phyloP scores from a whole-genome alignment of 2,888 invertebrate genomes.

The Harpalus rufipes region DNA sequence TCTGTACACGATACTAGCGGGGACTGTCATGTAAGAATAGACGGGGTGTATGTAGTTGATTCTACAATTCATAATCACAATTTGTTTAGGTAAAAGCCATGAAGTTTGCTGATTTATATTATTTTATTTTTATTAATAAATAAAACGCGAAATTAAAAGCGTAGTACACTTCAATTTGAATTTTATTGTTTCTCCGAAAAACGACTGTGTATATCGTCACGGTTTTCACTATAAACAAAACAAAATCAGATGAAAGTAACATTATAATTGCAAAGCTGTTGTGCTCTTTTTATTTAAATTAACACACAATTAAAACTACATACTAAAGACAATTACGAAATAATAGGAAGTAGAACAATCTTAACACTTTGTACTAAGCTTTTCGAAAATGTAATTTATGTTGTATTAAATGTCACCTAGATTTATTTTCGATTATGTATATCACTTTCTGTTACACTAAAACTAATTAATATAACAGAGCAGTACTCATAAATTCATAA shows the following conservation, averaged over 20 bases:
- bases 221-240: constrained; percentile 19
- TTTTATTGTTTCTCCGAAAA: constrained; percentile 21
- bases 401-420: constrained; percentile 5
- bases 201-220: constrained; percentile 10
- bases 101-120: too few relatives aligned
- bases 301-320: constrained; percentile 32
- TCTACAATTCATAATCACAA: too few relatives aligned
- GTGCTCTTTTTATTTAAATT: constrained; percentile 17
- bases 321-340: constrained; percentile 18
- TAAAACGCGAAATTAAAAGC: not conserved
- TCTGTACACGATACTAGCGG: too few relatives aligned
- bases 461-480: not conserved
- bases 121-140: not conserved
- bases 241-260: constrained; percentile 16
- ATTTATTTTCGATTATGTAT: not conserved
- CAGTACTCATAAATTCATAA: not conserved
- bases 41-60: too few relatives aligned
- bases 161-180: not conserved
- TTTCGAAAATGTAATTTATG: not conserved
- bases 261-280: constrained; percentile 15
- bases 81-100: too few relatives aligned
- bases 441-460: constrained; percentile 15
- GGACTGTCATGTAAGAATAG: too few relatives aligned
- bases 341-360: constrained; percentile 10
- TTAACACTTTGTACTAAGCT: constrained; percentile 2